Conservation (phyloP, 1,140 invertebrate species). For the Ceratosolen solmsi region DNA sequence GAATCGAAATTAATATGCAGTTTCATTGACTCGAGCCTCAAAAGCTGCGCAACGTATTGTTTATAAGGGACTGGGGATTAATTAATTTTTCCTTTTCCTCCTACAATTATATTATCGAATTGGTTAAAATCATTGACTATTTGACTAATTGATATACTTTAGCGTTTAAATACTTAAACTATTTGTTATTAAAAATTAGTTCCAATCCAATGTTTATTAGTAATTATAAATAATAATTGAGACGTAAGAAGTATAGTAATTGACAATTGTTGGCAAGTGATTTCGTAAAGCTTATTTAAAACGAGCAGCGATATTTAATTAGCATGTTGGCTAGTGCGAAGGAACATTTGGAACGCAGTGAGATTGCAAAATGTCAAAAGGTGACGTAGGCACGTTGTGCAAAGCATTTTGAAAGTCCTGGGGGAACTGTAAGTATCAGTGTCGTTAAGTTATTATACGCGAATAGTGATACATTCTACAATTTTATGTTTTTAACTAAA, state of each 20-base stretch:
- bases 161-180: not conserved
- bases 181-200: too few relatives aligned
- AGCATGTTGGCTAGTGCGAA: not conserved
- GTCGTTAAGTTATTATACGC: not conserved
- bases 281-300: not conserved
- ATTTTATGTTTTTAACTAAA: too few relatives aligned
- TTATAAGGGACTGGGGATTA: not conserved
- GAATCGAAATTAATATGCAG: not conserved
- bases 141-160: not conserved
- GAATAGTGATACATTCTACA: not conserved
- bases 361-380: not conserved
- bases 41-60: not conserved
- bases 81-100: not conserved
- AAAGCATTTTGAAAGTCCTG: not conserved
- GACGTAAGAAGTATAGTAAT: too few relatives aligned
- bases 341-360: not conserved
- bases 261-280: not conserved
- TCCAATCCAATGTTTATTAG: too few relatives aligned
- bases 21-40: not conserved
- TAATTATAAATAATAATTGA: not conserved
- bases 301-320: not conserved
- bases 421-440: not conserved
- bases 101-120: not conserved
- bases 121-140: not conserved
- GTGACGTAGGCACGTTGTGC: not conserved